Conservation (phyloP, 2,888 invertebrate genomes). For the Papilio protenor region DNA sequence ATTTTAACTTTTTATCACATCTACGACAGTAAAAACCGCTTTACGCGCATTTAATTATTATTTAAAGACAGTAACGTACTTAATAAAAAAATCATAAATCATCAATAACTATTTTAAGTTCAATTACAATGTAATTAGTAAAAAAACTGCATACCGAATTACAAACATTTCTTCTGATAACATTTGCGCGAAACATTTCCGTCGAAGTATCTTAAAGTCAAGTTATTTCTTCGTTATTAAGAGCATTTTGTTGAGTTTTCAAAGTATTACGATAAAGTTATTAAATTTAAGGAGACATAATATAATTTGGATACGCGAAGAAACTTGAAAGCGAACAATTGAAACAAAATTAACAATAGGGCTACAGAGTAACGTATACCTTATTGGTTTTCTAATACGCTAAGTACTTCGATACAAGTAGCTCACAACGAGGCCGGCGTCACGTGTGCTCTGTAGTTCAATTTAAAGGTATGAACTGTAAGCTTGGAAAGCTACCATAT, state of each 20-base stretch:
- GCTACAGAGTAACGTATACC: background rate
- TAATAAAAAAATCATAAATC: no score
- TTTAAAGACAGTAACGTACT: no score
- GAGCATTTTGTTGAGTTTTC: background rate
- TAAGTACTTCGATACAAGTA: background rate
- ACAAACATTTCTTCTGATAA: background rate
- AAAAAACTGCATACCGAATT: background rate
- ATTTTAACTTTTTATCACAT: background rate
- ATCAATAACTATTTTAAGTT: no score
- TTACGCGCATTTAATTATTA: background rate
- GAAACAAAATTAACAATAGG: background rate
- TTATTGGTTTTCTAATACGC: background rate
- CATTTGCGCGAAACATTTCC: background rate
- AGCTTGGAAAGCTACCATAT: background rate
- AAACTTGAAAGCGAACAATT: slow-evolving; percentile 6
- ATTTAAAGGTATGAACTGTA: background rate
- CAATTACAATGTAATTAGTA: background rate
- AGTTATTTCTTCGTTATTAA: background rate
- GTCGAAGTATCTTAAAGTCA: background rate
- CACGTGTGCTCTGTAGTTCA: background rate
- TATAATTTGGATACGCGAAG: background rate
- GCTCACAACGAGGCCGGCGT: background rate
- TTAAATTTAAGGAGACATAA: background rate
- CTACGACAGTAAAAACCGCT: background rate
- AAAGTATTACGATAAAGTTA: background rate